Evolutionary conservation across 2,797 vertebrate species (phyloP), one percentile per base, ranked within the genome.

Genomic region (Jordanella pulchra): DNA sequence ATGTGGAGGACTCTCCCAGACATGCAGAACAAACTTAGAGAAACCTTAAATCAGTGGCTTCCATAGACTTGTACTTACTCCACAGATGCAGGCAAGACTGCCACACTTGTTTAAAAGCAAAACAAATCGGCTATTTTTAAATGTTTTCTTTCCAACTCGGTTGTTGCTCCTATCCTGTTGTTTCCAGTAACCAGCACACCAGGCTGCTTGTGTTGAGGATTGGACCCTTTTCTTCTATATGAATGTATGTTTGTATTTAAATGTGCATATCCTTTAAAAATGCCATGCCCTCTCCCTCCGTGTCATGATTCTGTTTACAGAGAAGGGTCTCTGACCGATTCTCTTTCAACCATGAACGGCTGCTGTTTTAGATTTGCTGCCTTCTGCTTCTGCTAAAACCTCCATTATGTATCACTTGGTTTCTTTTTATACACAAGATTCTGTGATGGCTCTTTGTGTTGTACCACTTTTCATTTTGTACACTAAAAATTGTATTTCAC

Each of bases 221-320:
- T 72, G 42, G 27, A 39, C 61, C 4, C 45, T 60, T 75, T 39
- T 76, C 65, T 73, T 67, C 47, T 80, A 67, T 84, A 56, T 87
- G 84, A 86, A 82, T 90, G 86, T 87, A 78, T 82, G 84, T 89
- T 86, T 90, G 80, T 93, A 90, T 91, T 87, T 92, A 89, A 88
- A 89, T 90, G 86, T 89, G 84, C 80, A 89, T 88, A 87, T 88
- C 84, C 85, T 89, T 91, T 81, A 86, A 82, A 90, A 82, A 89
- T 87, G 80, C 82, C 75, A 77, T 60, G 71, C 58, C 60, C 1
- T 79, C 81, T 80, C 80, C 45, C 74, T 86, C 80, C 76, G 76
- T 84, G 71, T 78, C 72, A 25, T 78, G 73, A 76, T 84, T 86
- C 85, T 89, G 80, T 89, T 92, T 89, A 89, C 88, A 87, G 82